A percentile compares a stretch with the other conserved stretches of the same genome.
Evolutionary conservation across 1,140 invertebrate genomes (phyloP).

Genomic region (Papilio helenus): DNA sequence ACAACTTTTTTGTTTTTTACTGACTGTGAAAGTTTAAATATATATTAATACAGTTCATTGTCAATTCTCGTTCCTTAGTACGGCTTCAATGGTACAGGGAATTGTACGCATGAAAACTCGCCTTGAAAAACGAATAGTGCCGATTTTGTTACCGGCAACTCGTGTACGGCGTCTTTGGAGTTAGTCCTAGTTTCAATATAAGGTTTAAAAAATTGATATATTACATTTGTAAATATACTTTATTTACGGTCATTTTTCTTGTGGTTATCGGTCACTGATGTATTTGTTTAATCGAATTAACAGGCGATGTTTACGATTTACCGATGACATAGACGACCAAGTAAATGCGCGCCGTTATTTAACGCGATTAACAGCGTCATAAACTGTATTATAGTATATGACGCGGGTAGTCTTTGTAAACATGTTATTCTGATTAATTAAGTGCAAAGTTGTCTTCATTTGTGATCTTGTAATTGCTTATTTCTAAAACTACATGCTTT

Average conservation of each 20-base stretch:
- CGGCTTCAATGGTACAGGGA: conserved; percentile 12
- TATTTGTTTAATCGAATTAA: too few relatives aligned
- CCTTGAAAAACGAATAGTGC: conserved; percentile 13
- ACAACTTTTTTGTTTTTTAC: not conserved
- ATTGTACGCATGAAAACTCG: not conserved
- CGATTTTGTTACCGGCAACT: not conserved
- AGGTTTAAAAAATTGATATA: too few relatives aligned
- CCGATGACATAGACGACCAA: not conserved
- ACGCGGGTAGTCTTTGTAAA: not conserved
- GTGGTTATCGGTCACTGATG: too few relatives aligned
- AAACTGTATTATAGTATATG: not conserved
- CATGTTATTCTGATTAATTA: not conserved
- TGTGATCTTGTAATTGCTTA: too few relatives aligned
- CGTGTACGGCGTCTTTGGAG: too few relatives aligned
- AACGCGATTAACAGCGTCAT: conserved; percentile 14
- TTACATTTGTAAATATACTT: too few relatives aligned
- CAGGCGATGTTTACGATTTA: too few relatives aligned
- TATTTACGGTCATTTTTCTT: too few relatives aligned
- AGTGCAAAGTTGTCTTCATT: too few relatives aligned
- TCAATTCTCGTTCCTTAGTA: not conserved
- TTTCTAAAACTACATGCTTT: too few relatives aligned
- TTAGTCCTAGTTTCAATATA: too few relatives aligned
- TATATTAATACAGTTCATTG: conserved; percentile 1
- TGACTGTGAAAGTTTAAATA: conserved; percentile 28
- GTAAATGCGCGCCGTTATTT: conserved; percentile 12